phyloP scores from a whole-genome alignment of 2,797 vertebrate species.

The Oreochromis grahami region DNA sequence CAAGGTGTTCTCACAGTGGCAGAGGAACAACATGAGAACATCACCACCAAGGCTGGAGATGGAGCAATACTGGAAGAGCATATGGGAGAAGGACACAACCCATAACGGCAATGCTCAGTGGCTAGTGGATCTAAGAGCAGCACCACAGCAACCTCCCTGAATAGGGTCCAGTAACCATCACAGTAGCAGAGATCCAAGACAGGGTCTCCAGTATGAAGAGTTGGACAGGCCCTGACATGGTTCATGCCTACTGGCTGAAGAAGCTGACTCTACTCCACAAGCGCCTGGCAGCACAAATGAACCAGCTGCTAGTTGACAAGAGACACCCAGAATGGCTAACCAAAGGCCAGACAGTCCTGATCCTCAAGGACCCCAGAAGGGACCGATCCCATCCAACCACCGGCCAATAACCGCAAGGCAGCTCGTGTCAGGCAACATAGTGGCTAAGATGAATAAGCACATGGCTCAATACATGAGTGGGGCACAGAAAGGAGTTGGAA shows the following conservation, averaged over 20 bases:
- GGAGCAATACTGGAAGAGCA: neutral
- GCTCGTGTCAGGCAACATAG: neutral
- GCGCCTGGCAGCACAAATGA: neutral
- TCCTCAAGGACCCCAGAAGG: neutral
- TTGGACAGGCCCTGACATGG: neutral
- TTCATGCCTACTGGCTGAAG: neutral
- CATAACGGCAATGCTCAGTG: neutral
- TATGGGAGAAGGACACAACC: neutral
- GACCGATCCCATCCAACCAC: neutral
- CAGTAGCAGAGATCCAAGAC: neutral
- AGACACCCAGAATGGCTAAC: rapidly evolving
- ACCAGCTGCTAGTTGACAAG: neutral
- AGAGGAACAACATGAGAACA: neutral
- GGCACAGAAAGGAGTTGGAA: neutral
- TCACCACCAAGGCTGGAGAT: neutral
- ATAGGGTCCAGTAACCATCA: neutral
- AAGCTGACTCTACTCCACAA: neutral
- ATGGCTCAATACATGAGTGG: neutral
- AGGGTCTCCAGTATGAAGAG: neutral
- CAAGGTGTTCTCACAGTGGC: neutral
- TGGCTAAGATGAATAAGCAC: neutral
- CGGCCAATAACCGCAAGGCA: rapidly evolving
- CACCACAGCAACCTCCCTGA: neutral
- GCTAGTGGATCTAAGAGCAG: neutral
- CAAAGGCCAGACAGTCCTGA: rapidly evolving